These are phyloP conservation scores for Ceriagrion tenellum DNA, from an alignment of 2,888 invertebrate genomes.

Conservation along the genomic window DNA sequence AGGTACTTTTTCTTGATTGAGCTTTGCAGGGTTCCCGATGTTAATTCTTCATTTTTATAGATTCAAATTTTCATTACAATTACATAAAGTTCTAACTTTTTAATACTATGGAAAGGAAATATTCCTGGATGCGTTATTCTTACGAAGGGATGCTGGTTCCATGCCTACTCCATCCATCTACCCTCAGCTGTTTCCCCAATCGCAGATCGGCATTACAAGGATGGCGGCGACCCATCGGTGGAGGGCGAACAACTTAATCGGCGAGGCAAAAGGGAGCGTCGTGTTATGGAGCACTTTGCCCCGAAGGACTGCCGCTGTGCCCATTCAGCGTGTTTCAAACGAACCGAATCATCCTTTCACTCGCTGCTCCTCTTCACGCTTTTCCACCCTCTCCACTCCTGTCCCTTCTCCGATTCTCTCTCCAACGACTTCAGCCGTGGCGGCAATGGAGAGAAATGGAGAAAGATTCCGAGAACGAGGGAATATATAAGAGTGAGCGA, in stretches of 20 bases:
- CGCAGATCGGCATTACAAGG: neutral
- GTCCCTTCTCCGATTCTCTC: neutral
- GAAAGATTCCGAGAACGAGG: neutral
- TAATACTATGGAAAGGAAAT: too few relatives aligned
- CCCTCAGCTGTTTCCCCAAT: neutral
- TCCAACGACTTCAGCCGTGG: neutral
- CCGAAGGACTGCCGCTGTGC: neutral
- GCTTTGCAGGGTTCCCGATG: too few relatives aligned
- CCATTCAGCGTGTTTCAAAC: conserved; percentile 32
- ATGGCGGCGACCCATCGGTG: neutral
- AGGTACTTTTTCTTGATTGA: too few relatives aligned
- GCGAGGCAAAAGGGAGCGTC: neutral
- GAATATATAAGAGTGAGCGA: neutral
- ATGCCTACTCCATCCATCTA: neutral
- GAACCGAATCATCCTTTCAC: conserved; percentile 16
- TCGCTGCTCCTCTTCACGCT: neutral
- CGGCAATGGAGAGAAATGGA: neutral
- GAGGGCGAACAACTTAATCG: neutral
- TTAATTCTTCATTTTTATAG: too few relatives aligned
- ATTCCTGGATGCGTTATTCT: too few relatives aligned
- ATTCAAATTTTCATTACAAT: too few relatives aligned
- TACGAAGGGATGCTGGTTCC: neutral
- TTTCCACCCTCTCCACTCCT: neutral
- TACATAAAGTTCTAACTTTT: too few relatives aligned
- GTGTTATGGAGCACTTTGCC: neutral